phyloP scores from a whole-genome alignment of 2,113 vertebrate species.

The Xiphophorus maculatus region DNA sequence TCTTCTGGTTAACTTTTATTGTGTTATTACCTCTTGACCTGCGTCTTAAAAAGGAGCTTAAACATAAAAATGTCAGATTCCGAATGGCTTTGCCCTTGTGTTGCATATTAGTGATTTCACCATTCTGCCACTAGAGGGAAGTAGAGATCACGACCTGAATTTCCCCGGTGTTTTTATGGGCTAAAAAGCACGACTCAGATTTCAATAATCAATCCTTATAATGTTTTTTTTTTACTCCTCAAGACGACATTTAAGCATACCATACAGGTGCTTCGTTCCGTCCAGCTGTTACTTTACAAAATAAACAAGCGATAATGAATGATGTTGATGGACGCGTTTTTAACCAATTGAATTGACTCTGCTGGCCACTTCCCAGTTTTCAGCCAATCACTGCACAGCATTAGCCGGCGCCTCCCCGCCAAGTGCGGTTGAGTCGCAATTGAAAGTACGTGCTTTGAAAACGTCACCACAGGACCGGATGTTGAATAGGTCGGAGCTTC shows the following conservation, averaged over 20 bases:
- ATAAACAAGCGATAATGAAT: neutral
- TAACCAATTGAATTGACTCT: slow-evolving; percentile 32
- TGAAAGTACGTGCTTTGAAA: slow-evolving; percentile 6
- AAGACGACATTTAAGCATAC: neutral
- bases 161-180: no score
- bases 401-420: neutral
- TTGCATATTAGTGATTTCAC: no score
- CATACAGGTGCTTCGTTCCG: neutral
- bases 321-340: slow-evolving; percentile 21
- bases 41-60: no score
- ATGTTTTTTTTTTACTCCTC: neutral
- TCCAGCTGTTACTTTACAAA: neutral
- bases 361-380: slow-evolving; percentile 18
- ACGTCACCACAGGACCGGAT: neutral
- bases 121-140: slow-evolving; percentile 36
- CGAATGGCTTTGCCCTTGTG: no score
- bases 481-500: accelerated
- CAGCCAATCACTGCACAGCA: slow-evolving; percentile 44
- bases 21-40: no score
- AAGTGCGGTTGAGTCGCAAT: slow-evolving; percentile 50
- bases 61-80: no score
- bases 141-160: slow-evolving; percentile 1
- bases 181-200: neutral
- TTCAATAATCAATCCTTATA: no score
- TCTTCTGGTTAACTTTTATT: no score